A percentile compares a stretch with the other conserved stretches of the same genome.
Evolutionary conservation across 2,797 vertebrate species (phyloP).

Genomic region (Tinamus major): DNA sequence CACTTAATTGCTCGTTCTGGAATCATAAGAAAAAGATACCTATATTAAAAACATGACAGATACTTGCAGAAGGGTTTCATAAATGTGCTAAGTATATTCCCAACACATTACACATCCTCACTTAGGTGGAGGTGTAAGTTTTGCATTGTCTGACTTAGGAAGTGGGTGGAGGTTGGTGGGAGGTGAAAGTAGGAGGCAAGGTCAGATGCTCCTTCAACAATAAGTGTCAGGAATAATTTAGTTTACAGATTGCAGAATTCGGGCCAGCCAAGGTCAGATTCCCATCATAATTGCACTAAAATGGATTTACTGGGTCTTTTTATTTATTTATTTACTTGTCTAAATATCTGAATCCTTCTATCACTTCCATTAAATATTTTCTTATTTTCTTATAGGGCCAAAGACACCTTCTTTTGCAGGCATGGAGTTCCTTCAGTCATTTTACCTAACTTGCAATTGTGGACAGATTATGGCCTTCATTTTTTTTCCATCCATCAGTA

Average conservation of each 20-base stretch:
- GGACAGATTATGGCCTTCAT: not conserved
- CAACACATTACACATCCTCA: not conserved
- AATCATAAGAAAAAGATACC: not conserved
- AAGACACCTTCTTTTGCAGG: not conserved
- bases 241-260: not conserved
- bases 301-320: not conserved
- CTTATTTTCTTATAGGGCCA: not conserved
- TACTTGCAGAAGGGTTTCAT: not conserved
- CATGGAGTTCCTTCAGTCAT: not conserved
- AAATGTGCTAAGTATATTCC: not conserved
- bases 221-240: not conserved
- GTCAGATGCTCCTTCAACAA: not conserved
- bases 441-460: not conserved
- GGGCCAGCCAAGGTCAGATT: not conserved
- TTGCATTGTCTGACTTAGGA: not conserved
- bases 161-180: not conserved
- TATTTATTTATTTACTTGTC: not conserved
- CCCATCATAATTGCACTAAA: not conserved
- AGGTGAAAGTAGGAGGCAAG: not conserved
- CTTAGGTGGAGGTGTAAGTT: not conserved
- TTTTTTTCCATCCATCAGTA: conserved; percentile 37
- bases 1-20: not conserved
- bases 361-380: not conserved
- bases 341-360: not conserved
- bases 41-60: not conserved